Conservation (phyloP, 2,113 vertebrate genomes). For the Onychorhynchus coronatus region DNA sequence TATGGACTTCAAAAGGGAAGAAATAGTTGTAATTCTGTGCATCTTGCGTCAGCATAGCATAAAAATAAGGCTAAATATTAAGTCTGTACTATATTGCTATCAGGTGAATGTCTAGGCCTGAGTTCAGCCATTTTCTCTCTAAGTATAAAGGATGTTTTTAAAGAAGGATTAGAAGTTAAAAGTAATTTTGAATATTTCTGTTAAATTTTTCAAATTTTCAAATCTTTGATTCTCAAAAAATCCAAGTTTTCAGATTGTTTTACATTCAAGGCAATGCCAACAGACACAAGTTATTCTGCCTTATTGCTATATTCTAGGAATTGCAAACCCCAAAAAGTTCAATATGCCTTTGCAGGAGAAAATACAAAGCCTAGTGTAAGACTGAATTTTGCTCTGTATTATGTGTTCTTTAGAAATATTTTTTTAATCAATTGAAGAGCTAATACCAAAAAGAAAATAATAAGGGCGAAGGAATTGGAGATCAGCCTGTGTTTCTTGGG, state of each 20-base stretch:
- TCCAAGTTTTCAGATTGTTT: neutral
- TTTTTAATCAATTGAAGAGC: neutral
- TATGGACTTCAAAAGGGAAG: neutral
- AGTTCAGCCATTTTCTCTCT: neutral
- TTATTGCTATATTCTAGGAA: neutral
- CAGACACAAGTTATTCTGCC: neutral
- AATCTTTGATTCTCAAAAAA: neutral
- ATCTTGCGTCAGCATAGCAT: neutral
- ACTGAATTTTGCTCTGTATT: neutral
- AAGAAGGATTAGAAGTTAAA: neutral
- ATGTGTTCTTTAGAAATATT: neutral
- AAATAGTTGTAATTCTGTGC: neutral
- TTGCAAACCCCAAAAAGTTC: neutral
- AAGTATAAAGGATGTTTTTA: neutral
- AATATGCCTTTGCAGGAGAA: neutral
- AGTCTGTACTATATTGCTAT: neutral
- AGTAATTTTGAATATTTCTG: neutral
- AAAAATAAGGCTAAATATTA: neutral
- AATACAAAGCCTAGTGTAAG: neutral
- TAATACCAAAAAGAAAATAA: neutral
- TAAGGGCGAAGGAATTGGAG: neutral
- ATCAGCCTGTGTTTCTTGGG: neutral
- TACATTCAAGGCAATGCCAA: neutral
- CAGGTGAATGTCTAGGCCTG: rapidly evolving
- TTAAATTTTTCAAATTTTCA: neutral